These are phyloP conservation scores for Megalonaias nervosa DNA, from an alignment of 1,140 invertebrate genomes.

Conservation along the genomic window DNA sequence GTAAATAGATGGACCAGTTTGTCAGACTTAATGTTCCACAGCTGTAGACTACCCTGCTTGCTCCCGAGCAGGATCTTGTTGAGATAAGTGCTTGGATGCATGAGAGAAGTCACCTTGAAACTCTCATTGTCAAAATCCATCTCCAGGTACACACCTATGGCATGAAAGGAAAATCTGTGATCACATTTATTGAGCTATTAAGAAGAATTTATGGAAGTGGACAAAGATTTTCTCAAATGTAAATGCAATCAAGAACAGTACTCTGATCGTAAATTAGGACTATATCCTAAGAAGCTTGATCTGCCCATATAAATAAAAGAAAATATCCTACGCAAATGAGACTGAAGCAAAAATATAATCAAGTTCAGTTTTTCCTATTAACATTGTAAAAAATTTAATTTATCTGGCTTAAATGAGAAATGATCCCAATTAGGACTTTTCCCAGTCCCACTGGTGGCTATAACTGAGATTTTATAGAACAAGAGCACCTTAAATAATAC, in stretches of 20 bases:
- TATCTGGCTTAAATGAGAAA: too few species aligned
- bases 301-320: too few species aligned
- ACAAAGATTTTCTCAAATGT: not conserved
- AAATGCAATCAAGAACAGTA: not conserved
- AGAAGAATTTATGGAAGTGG: not conserved
- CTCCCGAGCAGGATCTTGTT: slow-evolving; percentile 97
- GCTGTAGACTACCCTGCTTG: slow-evolving; percentile 87
- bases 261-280: too few species aligned
- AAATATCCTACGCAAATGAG: too few species aligned
- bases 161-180: not conserved
- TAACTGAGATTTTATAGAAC: too few species aligned
- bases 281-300: too few species aligned
- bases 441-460: too few species aligned
- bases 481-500: too few species aligned
- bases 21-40: slow-evolving; percentile 90
- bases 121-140: slow-evolving; percentile 78
- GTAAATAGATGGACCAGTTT: slow-evolving; percentile 87
- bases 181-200: not conserved
- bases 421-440: too few species aligned
- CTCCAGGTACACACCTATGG: slow-evolving; percentile 69
- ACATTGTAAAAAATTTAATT: too few species aligned
- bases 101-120: slow-evolving; percentile 85
- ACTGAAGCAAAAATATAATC: too few species aligned
- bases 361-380: too few species aligned
- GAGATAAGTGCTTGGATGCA: slow-evolving; percentile 93